Percentiles rank a stretch among this genome's conserved stretches.
Conservation (phyloP, 2,113 vertebrate species). For the Sprattus sprattus region DNA sequence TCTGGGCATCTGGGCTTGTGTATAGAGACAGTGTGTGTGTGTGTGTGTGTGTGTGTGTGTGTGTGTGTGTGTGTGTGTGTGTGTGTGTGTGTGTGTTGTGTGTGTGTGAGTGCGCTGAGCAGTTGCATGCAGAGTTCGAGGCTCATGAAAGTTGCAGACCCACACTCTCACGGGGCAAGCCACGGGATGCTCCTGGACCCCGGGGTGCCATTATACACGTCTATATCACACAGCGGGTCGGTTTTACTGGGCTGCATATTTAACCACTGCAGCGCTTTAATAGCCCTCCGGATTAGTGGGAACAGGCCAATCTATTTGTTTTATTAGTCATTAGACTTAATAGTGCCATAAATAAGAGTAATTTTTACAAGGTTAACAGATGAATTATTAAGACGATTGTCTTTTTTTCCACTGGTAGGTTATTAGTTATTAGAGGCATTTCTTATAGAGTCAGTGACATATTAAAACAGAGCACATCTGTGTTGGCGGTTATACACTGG, state of each 20-base stretch:
- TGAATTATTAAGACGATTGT: not conserved
- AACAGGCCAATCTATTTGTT: not conserved
- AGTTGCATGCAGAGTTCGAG: too few species aligned
- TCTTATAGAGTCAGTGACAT: not conserved
- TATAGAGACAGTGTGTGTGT: not conserved
- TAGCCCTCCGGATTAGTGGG: not conserved
- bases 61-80: not conserved
- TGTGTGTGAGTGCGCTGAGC: not conserved
- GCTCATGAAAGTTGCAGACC: too few species aligned
- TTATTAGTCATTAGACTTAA: constrained; percentile 7
- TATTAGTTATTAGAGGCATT: not conserved
- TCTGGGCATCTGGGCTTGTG: not conserved
- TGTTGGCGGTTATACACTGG: too few species aligned
- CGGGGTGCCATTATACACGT: not conserved
- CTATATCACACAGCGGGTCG: not conserved
- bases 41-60: not conserved
- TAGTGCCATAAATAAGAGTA: not conserved
- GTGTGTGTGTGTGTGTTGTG: constrained; percentile 2
- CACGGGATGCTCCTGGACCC: not conserved
- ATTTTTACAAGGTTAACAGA: not conserved
- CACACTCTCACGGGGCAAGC: not conserved
- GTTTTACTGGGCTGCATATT: not conserved
- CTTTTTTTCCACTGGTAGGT: not conserved
- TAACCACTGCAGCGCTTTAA: not conserved
- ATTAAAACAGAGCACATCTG: not conserved